Base-by-base conservation (phyloP, 2,888 invertebrate genomes). In the Antheraea yamamai region DNA sequence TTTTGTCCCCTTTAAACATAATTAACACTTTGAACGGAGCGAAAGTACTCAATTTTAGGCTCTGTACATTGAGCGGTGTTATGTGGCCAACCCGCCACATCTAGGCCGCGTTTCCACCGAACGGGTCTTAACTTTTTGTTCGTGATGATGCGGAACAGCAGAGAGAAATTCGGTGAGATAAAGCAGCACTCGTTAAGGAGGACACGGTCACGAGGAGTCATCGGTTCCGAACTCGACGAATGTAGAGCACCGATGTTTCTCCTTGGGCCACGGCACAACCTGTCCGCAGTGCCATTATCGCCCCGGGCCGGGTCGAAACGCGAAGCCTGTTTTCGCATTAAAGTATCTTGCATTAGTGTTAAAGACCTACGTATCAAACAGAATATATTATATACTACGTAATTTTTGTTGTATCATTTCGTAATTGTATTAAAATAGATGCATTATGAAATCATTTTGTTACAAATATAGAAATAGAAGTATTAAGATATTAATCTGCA, bases 91-190 rank as follows among this genome's bases (percentile, higher is more conserved):
- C 84, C 77, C 81, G 84, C 82, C 84, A 85, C 90, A 92, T 89
- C 92, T 93, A 92, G 93, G 94, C 91, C 94, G 91, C 89, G 89
- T 87, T 87, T 89, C 90, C 87, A 89, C 87, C 84, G 82, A 93
- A 93, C 92, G 92, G 92, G 93, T 91, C 89, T 92, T 87, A 87
- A 90, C 88, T 93, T 94, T 94, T 94, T 94, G 92, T 93, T 91
- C 89, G 88, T 89, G 92, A 91, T 92, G 92, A 91, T 93, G 92
- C 92, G 92, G 90, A 92, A 92, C 93, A 91, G 91, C 91, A 89
- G 91, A 92, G 93, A 93, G 93, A 94, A 94, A 94, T 95, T 94
- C 87, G 92, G 92, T 88, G 88, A 92, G 93, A 92, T 91, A 91
- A 92, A 90, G 90, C 91, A 90, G 91, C 88, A 89, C 89, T 91